phyloP scores from a whole-genome alignment of 2,888 invertebrate species.

The Dendrolimus houi region DNA sequence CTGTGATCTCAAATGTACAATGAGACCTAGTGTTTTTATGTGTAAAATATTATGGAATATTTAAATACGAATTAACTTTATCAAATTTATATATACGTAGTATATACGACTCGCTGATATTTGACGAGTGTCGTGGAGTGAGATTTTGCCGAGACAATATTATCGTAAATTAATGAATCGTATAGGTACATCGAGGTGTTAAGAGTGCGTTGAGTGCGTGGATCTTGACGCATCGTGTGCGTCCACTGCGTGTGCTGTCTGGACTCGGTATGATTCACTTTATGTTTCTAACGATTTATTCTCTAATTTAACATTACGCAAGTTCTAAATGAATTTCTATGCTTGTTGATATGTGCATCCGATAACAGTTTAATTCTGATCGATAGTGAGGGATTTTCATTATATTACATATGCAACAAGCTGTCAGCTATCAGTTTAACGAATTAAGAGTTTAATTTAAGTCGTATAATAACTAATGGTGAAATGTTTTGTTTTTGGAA shows the following conservation, averaged over 20 bases:
- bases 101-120: slow-evolving; percentile 68
- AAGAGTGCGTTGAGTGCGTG: slow-evolving; percentile 35
- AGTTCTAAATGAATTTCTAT: no score
- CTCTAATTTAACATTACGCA: no score
- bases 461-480: no score
- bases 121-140: slow-evolving; percentile 72
- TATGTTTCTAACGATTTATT: background rate
- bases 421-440: no score
- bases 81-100: slow-evolving; percentile 73
- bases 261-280: slow-evolving; percentile 10
- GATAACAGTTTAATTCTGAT: no score
- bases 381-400: no score
- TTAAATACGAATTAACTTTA: slow-evolving; percentile 73
- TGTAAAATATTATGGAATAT: slow-evolving; percentile 50
- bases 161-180: slow-evolving; percentile 58
- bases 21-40: slow-evolving; percentile 60
- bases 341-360: no score
- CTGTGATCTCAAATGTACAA: slow-evolving; percentile 40
- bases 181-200: slow-evolving; percentile 51
- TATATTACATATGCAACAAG: no score
- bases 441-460: no score
- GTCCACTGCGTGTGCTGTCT: slow-evolving; percentile 15
- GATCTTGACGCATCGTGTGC: slow-evolving; percentile 7
- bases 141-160: slow-evolving; percentile 74
- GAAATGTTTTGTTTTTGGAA: no score